Percentiles rank a stretch among this genome's conserved stretches.
These are phyloP conservation scores for Drosophila littoralis DNA, from an alignment of 1,140 invertebrate genomes.

Conservation along the genomic window DNA sequence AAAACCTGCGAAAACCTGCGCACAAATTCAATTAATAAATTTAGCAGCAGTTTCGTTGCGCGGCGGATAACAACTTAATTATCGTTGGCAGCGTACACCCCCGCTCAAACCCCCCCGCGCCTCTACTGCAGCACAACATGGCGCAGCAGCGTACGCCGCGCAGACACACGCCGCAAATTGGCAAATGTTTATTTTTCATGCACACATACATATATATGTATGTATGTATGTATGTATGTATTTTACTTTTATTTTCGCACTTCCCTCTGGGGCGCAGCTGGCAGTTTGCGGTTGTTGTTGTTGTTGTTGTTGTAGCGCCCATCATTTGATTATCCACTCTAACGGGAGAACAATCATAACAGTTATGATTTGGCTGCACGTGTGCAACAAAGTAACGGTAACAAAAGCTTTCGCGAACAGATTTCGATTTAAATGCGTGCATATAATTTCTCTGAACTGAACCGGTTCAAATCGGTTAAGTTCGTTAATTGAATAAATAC, in stretches of 20 bases:
- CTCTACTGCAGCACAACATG: background rate
- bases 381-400: constrained; percentile 59
- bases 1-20: constrained; percentile 22
- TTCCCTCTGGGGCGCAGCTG: constrained; percentile 14
- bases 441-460: too few species aligned
- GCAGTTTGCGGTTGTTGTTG: constrained; percentile 9
- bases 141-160: background rate
- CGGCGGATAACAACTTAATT: constrained; percentile 65
- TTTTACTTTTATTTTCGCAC: constrained; percentile 21
- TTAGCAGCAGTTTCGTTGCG: constrained; percentile 54
- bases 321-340: constrained; percentile 62
- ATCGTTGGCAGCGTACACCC: constrained; percentile 36
- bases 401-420: constrained; percentile 14
- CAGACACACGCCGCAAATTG: constrained; percentile 9
- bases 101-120: background rate
- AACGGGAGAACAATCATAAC: constrained; percentile 33
- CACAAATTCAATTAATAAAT: constrained; percentile 70
- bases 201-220: constrained; percentile 2
- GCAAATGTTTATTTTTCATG: constrained; percentile 21
- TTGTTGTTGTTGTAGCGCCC: constrained; percentile 44
- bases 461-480: too few species aligned
- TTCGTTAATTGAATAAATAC: too few species aligned
- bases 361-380: constrained; percentile 60
- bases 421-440: too few species aligned
- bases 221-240: background rate